Percentiles rank a stretch among this genome's conserved stretches.
Conservation (phyloP, 2,113 vertebrate species). For the Anolis carolinensis region DNA sequence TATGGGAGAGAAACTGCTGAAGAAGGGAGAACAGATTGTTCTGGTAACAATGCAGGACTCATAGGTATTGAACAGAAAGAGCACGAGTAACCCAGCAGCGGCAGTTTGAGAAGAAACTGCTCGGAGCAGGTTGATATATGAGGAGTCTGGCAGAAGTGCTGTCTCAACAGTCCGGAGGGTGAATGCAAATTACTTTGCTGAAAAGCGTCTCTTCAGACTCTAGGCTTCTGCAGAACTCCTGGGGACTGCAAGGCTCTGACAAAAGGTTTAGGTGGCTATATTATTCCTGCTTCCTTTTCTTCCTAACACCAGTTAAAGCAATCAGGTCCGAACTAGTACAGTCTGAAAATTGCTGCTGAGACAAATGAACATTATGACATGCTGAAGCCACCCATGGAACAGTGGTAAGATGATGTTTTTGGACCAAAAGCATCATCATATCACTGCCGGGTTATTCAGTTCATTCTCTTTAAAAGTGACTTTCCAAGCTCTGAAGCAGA, state of each 20-base stretch:
- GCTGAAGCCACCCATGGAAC: too few relatives aligned
- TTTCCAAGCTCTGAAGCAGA: background rate
- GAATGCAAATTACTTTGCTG: slow-evolving; percentile 12
- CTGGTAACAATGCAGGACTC: background rate
- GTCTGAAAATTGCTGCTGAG: too few relatives aligned
- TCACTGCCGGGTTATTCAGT: too few relatives aligned
- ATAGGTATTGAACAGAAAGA: background rate
- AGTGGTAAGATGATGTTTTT: too few relatives aligned
- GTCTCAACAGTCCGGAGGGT: slow-evolving; percentile 7
- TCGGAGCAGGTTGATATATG: slow-evolving; percentile 20
- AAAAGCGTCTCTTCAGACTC: background rate
- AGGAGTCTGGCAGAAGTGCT: slow-evolving; percentile 5
- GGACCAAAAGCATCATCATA: too few relatives aligned
- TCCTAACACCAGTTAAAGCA: background rate
- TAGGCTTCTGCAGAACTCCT: background rate
- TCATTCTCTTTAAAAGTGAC: too few relatives aligned
- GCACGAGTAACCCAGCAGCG: background rate
- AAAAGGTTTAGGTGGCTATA: background rate
- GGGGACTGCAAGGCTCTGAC: background rate
- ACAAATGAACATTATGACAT: too few relatives aligned
- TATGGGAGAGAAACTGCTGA: background rate
- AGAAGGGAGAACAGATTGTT: slow-evolving; percentile 20
- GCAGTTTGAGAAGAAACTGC: background rate
- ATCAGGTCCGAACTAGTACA: too few relatives aligned
- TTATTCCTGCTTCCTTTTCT: background rate